Evolutionary conservation across 2,113 vertebrate species (phyloP).

Genomic region (Macroglossus sobrinus): DNA sequence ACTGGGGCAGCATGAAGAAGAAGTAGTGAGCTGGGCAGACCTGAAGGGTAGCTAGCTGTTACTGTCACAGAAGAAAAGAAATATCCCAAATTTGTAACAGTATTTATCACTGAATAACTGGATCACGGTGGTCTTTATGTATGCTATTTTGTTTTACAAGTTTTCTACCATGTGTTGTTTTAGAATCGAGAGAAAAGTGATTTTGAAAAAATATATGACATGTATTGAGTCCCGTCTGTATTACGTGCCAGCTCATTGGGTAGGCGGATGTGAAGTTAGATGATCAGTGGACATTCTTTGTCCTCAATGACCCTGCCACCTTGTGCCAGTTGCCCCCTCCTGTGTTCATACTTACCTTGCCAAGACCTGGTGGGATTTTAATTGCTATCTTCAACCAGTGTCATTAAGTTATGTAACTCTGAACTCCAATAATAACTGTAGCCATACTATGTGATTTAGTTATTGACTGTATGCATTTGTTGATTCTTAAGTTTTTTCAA

Average conservation of each 20-base stretch:
- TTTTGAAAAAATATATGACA: background rate
- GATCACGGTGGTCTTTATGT: background rate
- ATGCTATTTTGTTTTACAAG: background rate
- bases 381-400: background rate
- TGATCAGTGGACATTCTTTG: background rate
- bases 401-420: background rate
- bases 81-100: background rate
- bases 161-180: background rate
- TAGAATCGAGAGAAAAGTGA: background rate
- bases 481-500: background rate
- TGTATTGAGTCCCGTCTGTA: fast-evolving
- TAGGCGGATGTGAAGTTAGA: background rate
- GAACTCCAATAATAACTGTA: background rate
- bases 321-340: fast-evolving
- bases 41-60: background rate
- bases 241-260: background rate
- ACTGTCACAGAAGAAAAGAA: background rate
- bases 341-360: background rate
- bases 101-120: background rate
- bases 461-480: background rate
- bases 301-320: background rate
- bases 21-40: background rate
- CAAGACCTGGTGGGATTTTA: background rate
- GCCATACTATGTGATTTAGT: background rate
- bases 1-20: background rate